Base-by-base conservation (phyloP, 2,888 invertebrate species). In the Opisthograptis luteolata region DNA sequence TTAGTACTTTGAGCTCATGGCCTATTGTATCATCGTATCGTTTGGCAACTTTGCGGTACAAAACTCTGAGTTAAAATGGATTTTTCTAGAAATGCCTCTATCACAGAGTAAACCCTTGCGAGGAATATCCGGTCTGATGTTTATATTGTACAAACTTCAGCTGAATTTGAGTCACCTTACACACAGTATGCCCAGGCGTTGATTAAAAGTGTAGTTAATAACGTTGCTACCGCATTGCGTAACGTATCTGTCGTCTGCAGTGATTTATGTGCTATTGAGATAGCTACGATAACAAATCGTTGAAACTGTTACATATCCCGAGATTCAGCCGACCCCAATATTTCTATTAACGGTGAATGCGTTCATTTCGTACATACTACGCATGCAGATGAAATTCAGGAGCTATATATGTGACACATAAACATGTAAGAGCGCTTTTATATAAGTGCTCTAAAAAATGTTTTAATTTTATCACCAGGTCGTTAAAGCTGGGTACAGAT, bases 391-490 rank as follows among this genome's bases (percentile, higher is more conserved):
- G 65, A 66, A 69, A 66, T 25, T 69, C 47, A 37, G 37, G 58
- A 58, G 59, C 64, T 70, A 67, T 66, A 79, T 76, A 72, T 72
- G 60, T 59, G 54, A 68, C 68, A 45, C 39, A 40, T 42, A 73
- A 77, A 76, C 75, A 70, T 53, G 64, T 55, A 47, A 59, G 56
- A 51, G 58, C 52, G 44, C 46, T 60, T 78, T 79, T 81, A 78
- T 78, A 63, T 79, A 79, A 81, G 74, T 71, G 74, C 58, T 77
- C 76, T 73, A 73, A 79, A 83, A 81, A 70, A 60, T 30, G 32
- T 32, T n/a, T 40, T 44, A 28, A 25, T 17, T 35, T 34, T 59
- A 58, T 53, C 76, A 72, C 77, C 80, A 72, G 76, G 81, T 56
- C 41, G 70, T 55, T 41, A 61, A 73, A 71, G 3, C 71, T 62